Conservation (phyloP, 2,888 invertebrate species). For the Dryocosmus kuriphilus region DNA sequence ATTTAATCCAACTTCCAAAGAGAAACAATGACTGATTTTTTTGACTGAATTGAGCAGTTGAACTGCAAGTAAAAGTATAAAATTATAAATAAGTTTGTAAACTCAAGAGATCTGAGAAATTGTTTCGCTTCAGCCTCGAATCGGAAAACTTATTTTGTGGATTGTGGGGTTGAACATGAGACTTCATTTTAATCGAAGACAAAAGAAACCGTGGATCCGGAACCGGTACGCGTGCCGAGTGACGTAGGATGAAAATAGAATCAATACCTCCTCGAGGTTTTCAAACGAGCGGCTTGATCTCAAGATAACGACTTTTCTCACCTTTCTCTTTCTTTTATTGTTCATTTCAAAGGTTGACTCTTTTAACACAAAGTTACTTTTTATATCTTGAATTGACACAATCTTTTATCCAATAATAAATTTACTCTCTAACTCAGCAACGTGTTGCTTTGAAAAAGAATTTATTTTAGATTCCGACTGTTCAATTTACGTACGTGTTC, state of each 20-base stretch:
- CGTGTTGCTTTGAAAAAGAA: background rate
- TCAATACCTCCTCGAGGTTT: background rate
- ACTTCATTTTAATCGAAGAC: background rate
- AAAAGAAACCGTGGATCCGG: background rate
- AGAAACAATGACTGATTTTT: background rate
- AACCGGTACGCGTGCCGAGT: background rate
- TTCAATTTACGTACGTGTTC: too few relatives aligned
- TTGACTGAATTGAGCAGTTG: background rate
- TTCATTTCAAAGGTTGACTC: background rate
- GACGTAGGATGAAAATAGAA: background rate
- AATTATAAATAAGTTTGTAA: background rate
- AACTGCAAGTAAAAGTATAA: background rate
- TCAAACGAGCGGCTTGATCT: background rate
- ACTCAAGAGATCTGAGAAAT: background rate
- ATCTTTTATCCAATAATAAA: background rate
- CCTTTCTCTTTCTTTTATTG: background rate
- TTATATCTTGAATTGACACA: background rate
- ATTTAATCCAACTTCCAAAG: too few relatives aligned
- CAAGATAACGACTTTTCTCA: background rate
- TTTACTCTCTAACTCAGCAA: background rate
- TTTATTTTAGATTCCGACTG: too few relatives aligned
- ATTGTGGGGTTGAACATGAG: background rate
- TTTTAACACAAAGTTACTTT: background rate
- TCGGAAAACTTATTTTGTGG: background rate
- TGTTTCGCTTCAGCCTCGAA: background rate